These are phyloP conservation scores for Ophion ellenae DNA, from an alignment of 2,888 invertebrate species.

Conservation along the genomic window DNA sequence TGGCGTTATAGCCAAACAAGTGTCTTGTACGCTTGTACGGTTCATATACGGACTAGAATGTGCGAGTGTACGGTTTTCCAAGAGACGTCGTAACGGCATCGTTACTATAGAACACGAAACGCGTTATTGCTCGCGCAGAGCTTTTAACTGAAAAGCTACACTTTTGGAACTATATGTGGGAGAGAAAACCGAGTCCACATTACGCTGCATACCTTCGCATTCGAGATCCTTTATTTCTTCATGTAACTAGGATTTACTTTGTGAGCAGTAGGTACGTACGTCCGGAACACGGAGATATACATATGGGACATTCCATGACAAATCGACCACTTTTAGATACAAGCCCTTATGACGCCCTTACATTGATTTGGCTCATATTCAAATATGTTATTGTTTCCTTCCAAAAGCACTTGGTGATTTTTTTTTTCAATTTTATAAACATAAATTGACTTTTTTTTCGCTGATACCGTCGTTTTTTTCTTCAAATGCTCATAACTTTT, in stretches of 20 bases:
- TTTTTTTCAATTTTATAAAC: too few species aligned
- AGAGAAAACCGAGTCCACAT: conserved; percentile 33
- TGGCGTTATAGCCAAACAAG: conserved; percentile 36
- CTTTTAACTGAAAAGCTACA: conserved; percentile 46
- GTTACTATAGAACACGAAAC: conserved; percentile 37
- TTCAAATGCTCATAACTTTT: too few species aligned
- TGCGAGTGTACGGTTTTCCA: conserved; percentile 11
- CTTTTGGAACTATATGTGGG: conserved; percentile 3
- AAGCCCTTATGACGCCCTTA: too few species aligned
- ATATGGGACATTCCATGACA: too few species aligned
- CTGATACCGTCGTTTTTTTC: too few species aligned
- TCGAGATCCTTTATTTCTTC: conserved; percentile 19
- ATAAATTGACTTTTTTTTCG: too few species aligned
- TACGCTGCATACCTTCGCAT: conserved; percentile 34
- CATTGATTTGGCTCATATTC: too few species aligned
- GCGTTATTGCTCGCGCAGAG: conserved; percentile 18
- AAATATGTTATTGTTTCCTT: too few species aligned
- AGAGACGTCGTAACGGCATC: conserved; percentile 44
- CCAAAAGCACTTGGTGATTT: too few species aligned
- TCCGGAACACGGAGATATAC: too few species aligned
- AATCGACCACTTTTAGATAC: too few species aligned
- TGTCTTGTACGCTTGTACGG: conserved; percentile 18
- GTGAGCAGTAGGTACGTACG: background rate
- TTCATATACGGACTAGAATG: background rate
- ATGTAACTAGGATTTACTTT: conserved; percentile 25